These are phyloP conservation scores for Hydra vulgaris DNA, from an alignment of 30 jellyfish, hydroid and myxozoan genomes.

Conservation along the genomic window DNA sequence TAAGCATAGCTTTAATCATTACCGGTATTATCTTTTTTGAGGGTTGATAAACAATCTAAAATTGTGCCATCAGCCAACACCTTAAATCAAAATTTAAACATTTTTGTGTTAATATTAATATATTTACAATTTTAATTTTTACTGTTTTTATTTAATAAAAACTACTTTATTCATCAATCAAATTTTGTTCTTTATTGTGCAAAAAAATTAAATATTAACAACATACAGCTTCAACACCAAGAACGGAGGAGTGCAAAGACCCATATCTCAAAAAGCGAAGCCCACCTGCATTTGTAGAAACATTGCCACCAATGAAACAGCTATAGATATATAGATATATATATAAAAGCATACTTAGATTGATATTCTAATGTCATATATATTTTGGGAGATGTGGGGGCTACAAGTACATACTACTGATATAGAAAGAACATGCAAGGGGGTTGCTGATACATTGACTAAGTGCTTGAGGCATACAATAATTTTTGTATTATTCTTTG, in stretches of 20 bases:
- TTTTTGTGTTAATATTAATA: too few relatives aligned
- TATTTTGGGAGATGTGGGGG: not conserved
- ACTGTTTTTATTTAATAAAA: too few relatives aligned
- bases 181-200: too few relatives aligned
- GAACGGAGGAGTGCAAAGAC: conserved; percentile 74
- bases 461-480: too few relatives aligned
- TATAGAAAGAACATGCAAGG: too few relatives aligned
- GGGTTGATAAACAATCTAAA: conserved; percentile 72
- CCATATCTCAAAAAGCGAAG: conserved; percentile 81
- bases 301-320: conserved; percentile 95
- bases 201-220: too few relatives aligned
- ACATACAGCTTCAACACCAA: conserved; percentile 92
- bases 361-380: not conserved
- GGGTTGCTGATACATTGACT: too few relatives aligned
- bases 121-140: too few relatives aligned
- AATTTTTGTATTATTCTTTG: too few relatives aligned
- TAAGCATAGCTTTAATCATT: too few relatives aligned
- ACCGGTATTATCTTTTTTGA: conserved; percentile 93
- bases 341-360: not conserved
- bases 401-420: too few relatives aligned
- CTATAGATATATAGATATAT: conserved; percentile 4
- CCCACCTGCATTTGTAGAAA: conserved; percentile 97
- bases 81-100: conserved; percentile 26
- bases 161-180: not conserved
- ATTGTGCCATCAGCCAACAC: conserved; percentile 93